These are phyloP conservation scores for Chymomyza amoena DNA, from an alignment of 2,888 invertebrate species.

Conservation along the genomic window DNA sequence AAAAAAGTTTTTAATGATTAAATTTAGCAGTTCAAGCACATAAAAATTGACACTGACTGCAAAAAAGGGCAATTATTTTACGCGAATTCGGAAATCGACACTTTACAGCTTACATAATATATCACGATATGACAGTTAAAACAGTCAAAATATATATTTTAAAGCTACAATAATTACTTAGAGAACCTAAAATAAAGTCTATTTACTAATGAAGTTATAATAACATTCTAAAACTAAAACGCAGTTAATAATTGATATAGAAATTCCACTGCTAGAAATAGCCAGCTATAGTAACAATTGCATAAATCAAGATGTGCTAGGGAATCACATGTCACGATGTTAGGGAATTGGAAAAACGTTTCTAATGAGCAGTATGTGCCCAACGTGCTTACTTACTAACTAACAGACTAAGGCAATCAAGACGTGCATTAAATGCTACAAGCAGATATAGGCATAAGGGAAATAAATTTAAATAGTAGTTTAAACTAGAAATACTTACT, in stretches of 20 bases:
- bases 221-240: not conserved
- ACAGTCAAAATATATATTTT: not conserved
- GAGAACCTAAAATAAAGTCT: no score
- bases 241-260: not conserved
- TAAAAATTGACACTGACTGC: not conserved
- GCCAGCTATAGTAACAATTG: not conserved
- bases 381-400: slow-evolving; percentile 17
- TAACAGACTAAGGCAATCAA: not conserved
- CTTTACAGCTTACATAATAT: not conserved
- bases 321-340: not conserved
- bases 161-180: not conserved
- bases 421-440: not conserved
- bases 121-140: no score
- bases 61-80: not conserved
- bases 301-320: not conserved
- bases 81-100: not conserved
- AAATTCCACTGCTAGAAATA: not conserved
- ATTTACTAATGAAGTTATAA: no score
- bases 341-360: slow-evolving; percentile 15
- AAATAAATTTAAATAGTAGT: slow-evolving; percentile 41
- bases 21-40: not conserved
- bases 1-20: not conserved
- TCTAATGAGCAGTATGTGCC: slow-evolving; percentile 38
- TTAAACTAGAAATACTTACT: slow-evolving; percentile 38
- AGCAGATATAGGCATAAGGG: not conserved